A percentile compares a stretch with the other conserved stretches of the same genome.
Evolutionary conservation across 1,140 invertebrate species (phyloP).

Genomic region (Brachystomella parvula): DNA sequence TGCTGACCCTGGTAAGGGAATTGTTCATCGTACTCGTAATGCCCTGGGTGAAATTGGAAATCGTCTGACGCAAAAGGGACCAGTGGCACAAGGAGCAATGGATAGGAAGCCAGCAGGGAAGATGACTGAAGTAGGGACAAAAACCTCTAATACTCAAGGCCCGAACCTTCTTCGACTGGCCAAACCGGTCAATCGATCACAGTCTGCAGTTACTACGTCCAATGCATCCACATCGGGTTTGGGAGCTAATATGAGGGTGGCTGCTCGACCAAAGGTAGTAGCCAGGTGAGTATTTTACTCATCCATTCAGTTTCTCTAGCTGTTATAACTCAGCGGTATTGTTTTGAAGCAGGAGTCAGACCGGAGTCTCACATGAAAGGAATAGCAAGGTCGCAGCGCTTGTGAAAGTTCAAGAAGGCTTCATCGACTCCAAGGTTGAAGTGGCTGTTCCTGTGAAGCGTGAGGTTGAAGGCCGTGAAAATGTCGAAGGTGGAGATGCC

Average conservation of each 20-base stretch:
- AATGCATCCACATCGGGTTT: background rate
- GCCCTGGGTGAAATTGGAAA: conserved; percentile 32
- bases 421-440: background rate
- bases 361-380: too few species aligned
- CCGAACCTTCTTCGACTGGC: background rate
- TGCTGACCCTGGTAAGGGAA: conserved; percentile 12
- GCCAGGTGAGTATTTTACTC: too few species aligned
- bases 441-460: background rate
- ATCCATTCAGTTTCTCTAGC: too few species aligned
- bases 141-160: background rate
- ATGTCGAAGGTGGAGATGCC: background rate
- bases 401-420: background rate
- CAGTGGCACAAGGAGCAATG: background rate
- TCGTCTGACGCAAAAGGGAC: conserved; percentile 23
- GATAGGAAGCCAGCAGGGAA: conserved; percentile 4
- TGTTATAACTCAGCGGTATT: too few species aligned
- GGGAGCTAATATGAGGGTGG: too few species aligned
- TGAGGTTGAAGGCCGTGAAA: background rate
- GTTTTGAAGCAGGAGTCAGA: too few species aligned
- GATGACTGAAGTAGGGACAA: background rate
- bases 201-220: background rate
- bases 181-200: background rate
- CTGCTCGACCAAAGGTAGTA: too few species aligned
- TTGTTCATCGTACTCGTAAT: conserved; percentile 20
- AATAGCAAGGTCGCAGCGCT: background rate